phyloP scores from a whole-genome alignment of 2,888 invertebrate species.

The Cheilosia vulpina region DNA sequence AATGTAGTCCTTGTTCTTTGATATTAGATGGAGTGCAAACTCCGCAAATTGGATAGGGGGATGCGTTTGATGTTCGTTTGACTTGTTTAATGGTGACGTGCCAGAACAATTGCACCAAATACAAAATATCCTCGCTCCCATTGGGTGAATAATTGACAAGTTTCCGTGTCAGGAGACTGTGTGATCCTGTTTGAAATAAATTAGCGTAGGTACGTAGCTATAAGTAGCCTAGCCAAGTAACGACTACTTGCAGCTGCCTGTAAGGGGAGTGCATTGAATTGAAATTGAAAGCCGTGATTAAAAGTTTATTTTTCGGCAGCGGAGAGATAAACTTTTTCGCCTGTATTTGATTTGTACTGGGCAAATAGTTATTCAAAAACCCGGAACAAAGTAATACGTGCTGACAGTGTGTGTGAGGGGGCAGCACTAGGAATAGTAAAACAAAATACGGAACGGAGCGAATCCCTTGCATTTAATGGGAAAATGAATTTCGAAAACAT shows the following conservation, averaged over 20 bases:
- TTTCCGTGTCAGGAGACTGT: too few relatives aligned
- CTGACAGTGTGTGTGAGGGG: neutral
- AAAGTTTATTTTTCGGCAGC: constrained; percentile 21
- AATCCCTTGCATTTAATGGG: constrained; percentile 46
- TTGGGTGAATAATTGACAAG: too few relatives aligned
- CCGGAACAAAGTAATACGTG: neutral
- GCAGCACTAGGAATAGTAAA: neutral
- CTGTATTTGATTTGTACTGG: constrained; percentile 25
- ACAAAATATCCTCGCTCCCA: too few relatives aligned
- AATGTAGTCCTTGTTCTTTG: constrained; percentile 29
- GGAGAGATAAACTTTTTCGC: constrained; percentile 27
- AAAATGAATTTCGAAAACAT: constrained; percentile 41
- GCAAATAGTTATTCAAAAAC: constrained; percentile 34
- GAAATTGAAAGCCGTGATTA: constrained; percentile 21
- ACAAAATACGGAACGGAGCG: neutral
- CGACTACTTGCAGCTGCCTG: too few relatives aligned
- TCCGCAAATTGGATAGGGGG: constrained; percentile 4
- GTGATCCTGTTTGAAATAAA: too few relatives aligned
- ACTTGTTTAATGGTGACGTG: constrained; percentile 21
- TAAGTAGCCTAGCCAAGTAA: too few relatives aligned
- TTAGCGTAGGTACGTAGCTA: too few relatives aligned
- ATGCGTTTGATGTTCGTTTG: constrained; percentile 4
- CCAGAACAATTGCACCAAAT: neutral
- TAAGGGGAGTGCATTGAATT: too few relatives aligned
- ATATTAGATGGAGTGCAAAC: constrained; percentile 9